Base-by-base conservation (phyloP, 92 coral and sea anemone species). In the Scolanthus callimorphus region DNA sequence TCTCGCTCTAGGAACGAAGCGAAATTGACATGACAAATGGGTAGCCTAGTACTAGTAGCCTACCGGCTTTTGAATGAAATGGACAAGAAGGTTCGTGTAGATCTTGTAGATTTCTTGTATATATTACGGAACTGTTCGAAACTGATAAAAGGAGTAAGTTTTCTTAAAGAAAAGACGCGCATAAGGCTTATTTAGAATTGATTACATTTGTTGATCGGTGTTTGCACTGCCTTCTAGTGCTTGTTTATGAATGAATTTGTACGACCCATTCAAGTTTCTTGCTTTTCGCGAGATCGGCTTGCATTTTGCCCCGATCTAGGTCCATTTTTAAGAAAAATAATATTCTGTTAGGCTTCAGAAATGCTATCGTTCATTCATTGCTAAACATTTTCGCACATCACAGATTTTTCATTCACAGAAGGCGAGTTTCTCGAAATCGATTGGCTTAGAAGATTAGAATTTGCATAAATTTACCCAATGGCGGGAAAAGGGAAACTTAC, bases 401-500 rank as follows among this genome's bases (percentile, higher is more conserved):
- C 11, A 46, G 52, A 4, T 20, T 10, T 9, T 46, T 46, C 11
- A 9, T 11, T 4, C 23, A 46, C 52, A 46, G 22, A 9, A 67
- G 64, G 52, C 27, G 38, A 60, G 67, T 37, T 59, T 53, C 75
- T 76, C n/a, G n/a, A n/a, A n/a, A n/a, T n/a, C n/a, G n/a, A n/a
- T n/a, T n/a, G n/a, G n/a, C n/a, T n/a, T n/a, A n/a, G n/a, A n/a
- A n/a, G n/a, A n/a, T n/a, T n/a, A n/a, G n/a, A n/a, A n/a, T n/a
- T n/a, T n/a, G n/a, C n/a, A n/a, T 68, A 71, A 66, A 65, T 62
- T 83, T 83, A 76, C 86, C 80, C 78, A 78, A 87, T 63, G 67
- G 71, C 22, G 51, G 59, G 74, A 84, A 77, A 91, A 92, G 99
- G 96, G 97, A 86, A 96, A 89, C 88, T 87, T 44, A 26, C 28